Percentiles rank a stretch among this genome's conserved stretches.
These are phyloP conservation scores for Lasiommata megera DNA, from an alignment of 2,888 invertebrate genomes.

Conservation along the genomic window DNA sequence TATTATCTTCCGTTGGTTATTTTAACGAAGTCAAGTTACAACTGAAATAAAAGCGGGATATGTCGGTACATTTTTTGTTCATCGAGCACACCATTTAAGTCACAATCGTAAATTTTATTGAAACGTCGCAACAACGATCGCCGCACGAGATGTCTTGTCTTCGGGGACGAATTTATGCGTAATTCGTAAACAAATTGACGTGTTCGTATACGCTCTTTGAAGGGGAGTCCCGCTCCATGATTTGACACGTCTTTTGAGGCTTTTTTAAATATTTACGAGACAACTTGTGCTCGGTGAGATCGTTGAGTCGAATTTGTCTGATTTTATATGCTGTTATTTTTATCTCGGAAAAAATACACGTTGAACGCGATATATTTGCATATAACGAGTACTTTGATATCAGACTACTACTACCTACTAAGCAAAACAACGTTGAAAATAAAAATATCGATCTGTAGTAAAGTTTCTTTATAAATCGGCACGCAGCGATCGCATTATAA, in stretches of 20 bases:
- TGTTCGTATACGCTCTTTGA: slow-evolving; percentile 66
- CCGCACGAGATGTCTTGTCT: slow-evolving; percentile 77
- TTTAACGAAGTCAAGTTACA: slow-evolving; percentile 74
- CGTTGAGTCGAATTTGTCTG: slow-evolving; percentile 28
- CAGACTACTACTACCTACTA: not conserved
- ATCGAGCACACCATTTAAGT: slow-evolving; percentile 76
- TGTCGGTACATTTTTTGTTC: slow-evolving; percentile 71
- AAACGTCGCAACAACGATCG: slow-evolving; percentile 79
- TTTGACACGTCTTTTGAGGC: slow-evolving; percentile 69
- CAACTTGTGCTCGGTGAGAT: slow-evolving; percentile 28
- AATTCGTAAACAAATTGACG: slow-evolving; percentile 81
- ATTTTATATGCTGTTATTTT: slow-evolving; percentile 20
- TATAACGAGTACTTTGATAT: slow-evolving; percentile 4
- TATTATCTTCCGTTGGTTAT: slow-evolving; percentile 71
- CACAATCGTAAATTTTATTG: slow-evolving; percentile 81
- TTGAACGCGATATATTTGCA: slow-evolving; percentile 8
- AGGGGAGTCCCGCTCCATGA: slow-evolving; percentile 63
- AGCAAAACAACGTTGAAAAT: not conserved
- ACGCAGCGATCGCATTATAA: not conserved
- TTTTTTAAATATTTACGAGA: slow-evolving; percentile 41
- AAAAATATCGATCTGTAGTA: not conserved
- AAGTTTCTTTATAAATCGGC: not conserved
- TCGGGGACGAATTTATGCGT: slow-evolving; percentile 79
- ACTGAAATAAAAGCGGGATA: slow-evolving; percentile 75
- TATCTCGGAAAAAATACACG: slow-evolving; percentile 11